phyloP scores from a whole-genome alignment of 1,140 invertebrate species.

The Macrobrachium rosenbergii region DNA sequence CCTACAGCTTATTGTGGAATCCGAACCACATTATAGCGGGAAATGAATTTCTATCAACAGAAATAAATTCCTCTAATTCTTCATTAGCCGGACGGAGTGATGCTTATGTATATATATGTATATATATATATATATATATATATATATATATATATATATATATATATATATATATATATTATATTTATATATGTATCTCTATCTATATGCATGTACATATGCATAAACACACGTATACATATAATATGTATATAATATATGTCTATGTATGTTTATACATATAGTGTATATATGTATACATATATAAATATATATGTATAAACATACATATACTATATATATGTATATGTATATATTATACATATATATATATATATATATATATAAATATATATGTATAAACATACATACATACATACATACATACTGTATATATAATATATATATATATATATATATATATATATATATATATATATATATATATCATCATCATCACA shows the following conservation, averaged over 20 bases:
- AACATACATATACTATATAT: not conserved
- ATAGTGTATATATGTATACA: not conserved
- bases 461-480: not conserved
- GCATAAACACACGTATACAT: not conserved
- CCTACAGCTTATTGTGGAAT: no score
- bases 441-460: no score
- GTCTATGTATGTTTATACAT: not conserved
- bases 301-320: not conserved
- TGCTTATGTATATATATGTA: no score
- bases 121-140: conserved; percentile 21
- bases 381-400: not conserved
- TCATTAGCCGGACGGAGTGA: no score
- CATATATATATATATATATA: not conserved
- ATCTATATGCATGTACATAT: not conserved
- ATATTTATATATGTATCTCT: not conserved
- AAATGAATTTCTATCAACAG: no score
- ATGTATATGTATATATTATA: not conserved
- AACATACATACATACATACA: no score
- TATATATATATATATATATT: no score
- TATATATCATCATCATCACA: not conserved
- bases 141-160: not conserved
- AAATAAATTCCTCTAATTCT: no score
- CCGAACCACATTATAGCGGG: no score
- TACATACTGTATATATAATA: no score
- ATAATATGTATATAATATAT: not conserved